These are phyloP conservation scores for Autographa pulchrina DNA, from an alignment of 2,888 invertebrate species.

Conservation along the genomic window DNA sequence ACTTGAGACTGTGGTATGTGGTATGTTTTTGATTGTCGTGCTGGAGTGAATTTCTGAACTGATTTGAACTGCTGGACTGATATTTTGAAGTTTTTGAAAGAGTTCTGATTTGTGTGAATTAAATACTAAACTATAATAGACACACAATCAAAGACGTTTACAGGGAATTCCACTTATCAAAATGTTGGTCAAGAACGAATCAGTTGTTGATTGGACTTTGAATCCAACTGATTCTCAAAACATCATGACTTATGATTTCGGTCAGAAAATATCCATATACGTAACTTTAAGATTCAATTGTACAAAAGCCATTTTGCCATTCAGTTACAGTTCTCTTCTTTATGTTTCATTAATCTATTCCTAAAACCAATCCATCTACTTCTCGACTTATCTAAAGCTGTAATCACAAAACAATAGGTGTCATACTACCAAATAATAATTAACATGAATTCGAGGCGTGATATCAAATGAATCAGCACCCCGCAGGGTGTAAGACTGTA, in stretches of 20 bases:
- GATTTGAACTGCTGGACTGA: too few species aligned
- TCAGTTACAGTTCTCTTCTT: not conserved
- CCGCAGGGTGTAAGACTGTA: slow-evolving; percentile 64
- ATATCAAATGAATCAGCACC: slow-evolving; percentile 62
- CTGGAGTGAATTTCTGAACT: not conserved
- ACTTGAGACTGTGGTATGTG: not conserved
- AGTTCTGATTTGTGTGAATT: too few species aligned
- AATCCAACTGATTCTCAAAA: too few species aligned
- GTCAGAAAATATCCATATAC: too few species aligned
- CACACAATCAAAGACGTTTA: too few species aligned
- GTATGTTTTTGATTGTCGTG: not conserved
- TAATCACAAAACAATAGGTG: slow-evolving; percentile 2
- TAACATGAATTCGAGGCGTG: slow-evolving; percentile 45
- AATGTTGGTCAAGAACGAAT: too few species aligned
- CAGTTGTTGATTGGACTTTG: too few species aligned
- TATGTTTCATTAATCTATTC: not conserved
- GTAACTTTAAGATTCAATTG: too few species aligned
- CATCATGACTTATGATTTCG: too few species aligned
- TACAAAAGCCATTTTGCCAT: not conserved
- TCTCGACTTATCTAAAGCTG: not conserved
- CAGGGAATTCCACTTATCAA: too few species aligned
- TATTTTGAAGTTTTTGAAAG: too few species aligned
- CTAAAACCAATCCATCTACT: not conserved
- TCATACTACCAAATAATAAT: slow-evolving; percentile 43
- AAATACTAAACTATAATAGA: too few species aligned